phyloP scores from a whole-genome alignment of 2,797 vertebrate genomes.

The Acipenser oxyrinchus region DNA sequence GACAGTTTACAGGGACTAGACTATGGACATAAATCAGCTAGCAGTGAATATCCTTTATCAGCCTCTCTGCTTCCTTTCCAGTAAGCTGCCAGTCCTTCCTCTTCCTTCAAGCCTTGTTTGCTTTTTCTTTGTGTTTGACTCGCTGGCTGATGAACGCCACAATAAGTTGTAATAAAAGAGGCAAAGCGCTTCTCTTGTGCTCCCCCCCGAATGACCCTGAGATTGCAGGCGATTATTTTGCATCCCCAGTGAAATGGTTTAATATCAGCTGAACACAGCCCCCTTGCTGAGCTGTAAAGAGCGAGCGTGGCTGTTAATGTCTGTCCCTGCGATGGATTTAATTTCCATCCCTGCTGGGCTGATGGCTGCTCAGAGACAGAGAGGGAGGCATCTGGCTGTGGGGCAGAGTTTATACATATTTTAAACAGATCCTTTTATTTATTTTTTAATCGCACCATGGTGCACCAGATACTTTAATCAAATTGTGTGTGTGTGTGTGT shows the following conservation, averaged over 20 bases:
- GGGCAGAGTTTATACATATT: constrained; percentile 5
- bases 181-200: background rate
- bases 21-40: no score
- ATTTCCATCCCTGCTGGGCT: constrained; percentile 42
- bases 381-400: constrained; percentile 4
- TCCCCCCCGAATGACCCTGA: constrained; percentile 15
- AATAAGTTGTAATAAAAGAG: background rate
- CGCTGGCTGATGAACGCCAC: background rate
- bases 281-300: constrained; percentile 28
- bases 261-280: constrained; percentile 30
- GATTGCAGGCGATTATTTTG: constrained; percentile 25
- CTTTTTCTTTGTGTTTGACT: background rate
- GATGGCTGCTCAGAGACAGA: constrained; percentile 30
- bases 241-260: constrained; percentile 30
- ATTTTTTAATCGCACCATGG: background rate
- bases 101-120: background rate
- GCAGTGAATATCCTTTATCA: no score
- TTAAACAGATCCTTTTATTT: constrained; percentile 3
- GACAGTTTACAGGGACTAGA: no score
- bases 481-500: background rate
- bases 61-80: no score
- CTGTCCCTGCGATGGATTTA: constrained; percentile 36
- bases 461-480: background rate
- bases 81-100: no score
- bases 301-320: constrained; percentile 37